A percentile compares a stretch with the other conserved stretches of the same genome.
Conservation (phyloP, 2,888 invertebrate genomes). For the Lasioglossum marginatum region DNA sequence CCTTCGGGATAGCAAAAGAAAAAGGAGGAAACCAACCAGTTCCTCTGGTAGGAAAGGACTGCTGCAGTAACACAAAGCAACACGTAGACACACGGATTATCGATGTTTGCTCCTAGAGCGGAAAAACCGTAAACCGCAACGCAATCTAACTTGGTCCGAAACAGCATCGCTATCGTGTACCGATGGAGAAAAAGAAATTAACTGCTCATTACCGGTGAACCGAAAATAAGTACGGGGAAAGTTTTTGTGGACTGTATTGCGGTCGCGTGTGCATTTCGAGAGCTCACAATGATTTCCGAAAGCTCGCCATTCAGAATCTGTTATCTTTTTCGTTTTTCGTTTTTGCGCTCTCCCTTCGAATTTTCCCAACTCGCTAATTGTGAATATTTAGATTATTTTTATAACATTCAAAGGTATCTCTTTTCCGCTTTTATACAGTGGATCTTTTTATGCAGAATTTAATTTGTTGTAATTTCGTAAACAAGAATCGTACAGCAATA, state of each 20-base stretch:
- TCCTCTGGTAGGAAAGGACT: neutral
- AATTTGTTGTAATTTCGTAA: too few relatives aligned
- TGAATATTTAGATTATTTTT: neutral
- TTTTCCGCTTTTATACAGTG: too few relatives aligned
- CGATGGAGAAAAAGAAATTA: slow-evolving; percentile 64
- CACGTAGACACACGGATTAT: slow-evolving; percentile 53
- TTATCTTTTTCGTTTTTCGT: neutral
- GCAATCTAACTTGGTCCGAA: slow-evolving; percentile 71
- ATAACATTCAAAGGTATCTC: too few relatives aligned
- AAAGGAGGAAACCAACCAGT: neutral
- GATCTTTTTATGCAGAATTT: too few relatives aligned
- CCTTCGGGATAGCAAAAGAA: neutral
- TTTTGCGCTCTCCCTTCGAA: slow-evolving; percentile 8
- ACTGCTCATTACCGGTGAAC: slow-evolving; percentile 65
- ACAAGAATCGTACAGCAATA: too few relatives aligned
- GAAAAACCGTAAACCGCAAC: slow-evolving; percentile 68
- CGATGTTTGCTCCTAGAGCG: slow-evolving; percentile 51
- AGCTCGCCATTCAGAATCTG: slow-evolving; percentile 12
- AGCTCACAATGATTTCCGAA: slow-evolving; percentile 29
- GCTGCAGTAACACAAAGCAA: slow-evolving; percentile 28
- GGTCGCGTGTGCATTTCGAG: slow-evolving; percentile 38
- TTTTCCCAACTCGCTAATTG: neutral
- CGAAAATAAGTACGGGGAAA: slow-evolving; percentile 44
- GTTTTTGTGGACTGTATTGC: slow-evolving; percentile 29
- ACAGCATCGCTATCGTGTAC: slow-evolving; percentile 16